phyloP scores from a whole-genome alignment of 2,888 invertebrate genomes.

The Lasioglossum vierecki region DNA sequence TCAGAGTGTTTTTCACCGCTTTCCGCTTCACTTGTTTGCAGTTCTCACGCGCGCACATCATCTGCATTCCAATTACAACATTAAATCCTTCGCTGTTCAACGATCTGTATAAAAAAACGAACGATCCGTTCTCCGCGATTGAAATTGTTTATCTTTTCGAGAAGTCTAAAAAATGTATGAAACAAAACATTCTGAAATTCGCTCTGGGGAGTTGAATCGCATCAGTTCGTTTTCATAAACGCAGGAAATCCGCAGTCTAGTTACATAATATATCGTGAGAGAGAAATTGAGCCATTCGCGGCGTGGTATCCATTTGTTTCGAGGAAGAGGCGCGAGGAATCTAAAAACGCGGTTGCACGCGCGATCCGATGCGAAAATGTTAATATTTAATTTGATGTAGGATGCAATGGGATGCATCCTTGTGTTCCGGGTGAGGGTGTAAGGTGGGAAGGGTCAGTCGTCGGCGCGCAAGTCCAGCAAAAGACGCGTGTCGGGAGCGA shows the following conservation, averaged over 20 bases:
- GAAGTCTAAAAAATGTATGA: background rate
- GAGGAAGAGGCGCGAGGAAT: background rate
- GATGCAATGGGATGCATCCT: background rate
- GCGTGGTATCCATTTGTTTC: background rate
- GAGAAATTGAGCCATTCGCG: background rate
- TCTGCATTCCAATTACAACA: background rate
- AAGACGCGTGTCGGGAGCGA: slow-evolving; percentile 39
- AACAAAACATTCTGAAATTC: background rate
- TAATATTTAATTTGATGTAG: background rate
- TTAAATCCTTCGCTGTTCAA: background rate
- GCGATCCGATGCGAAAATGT: background rate
- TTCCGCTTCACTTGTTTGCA: background rate
- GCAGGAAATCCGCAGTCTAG: background rate
- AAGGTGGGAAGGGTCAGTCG: background rate
- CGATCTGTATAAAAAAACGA: background rate
- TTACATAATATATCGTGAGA: background rate
- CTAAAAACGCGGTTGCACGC: background rate
- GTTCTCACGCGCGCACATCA: background rate
- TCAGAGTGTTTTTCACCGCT: background rate
- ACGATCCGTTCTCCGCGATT: background rate
- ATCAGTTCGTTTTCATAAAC: background rate
- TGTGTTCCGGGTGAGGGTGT: no score
- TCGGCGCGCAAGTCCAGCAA: slow-evolving; percentile 30
- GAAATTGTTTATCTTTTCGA: background rate
- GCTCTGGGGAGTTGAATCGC: background rate